phyloP scores from a whole-genome alignment of 2,888 invertebrate genomes.

The Alentia gelatinosa region DNA sequence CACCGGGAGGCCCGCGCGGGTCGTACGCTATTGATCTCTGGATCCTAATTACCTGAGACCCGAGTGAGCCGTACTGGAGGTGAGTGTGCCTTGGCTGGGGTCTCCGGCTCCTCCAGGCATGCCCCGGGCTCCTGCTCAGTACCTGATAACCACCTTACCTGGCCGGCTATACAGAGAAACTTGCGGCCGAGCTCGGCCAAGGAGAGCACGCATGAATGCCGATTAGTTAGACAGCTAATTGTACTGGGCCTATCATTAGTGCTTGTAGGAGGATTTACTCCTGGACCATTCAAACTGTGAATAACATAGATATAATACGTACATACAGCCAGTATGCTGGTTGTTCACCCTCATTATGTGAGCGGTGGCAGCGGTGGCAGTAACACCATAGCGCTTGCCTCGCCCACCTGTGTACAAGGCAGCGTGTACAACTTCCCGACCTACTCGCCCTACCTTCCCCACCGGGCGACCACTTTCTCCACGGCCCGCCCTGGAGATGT shows the following conservation, averaged over 20 bases:
- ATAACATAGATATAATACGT: neutral
- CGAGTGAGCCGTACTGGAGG: neutral
- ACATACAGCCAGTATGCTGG: neutral
- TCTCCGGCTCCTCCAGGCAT: too few species aligned
- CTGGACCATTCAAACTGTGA: neutral
- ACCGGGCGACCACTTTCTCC: neutral
- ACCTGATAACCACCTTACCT: too few species aligned
- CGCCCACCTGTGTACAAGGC: neutral
- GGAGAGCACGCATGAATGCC: neutral
- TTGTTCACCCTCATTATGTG: slow-evolving; percentile 9
- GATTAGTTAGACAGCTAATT: neutral
- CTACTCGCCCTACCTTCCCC: neutral
- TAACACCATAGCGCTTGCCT: neutral
- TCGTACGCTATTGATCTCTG: neutral
- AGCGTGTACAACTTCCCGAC: neutral
- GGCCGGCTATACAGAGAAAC: too few species aligned
- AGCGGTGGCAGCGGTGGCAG: slow-evolving; percentile 1
- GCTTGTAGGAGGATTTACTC: neutral
- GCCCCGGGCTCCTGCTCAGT: too few species aligned
- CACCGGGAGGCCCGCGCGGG: neutral
- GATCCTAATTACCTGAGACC: neutral
- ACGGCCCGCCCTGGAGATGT: neutral
- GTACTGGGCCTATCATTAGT: neutral
- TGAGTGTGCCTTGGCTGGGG: too few species aligned
- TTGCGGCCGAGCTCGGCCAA: neutral